Evolutionary conservation across 1,140 invertebrate species (phyloP).

Genomic region (Tenebrio molitor): DNA sequence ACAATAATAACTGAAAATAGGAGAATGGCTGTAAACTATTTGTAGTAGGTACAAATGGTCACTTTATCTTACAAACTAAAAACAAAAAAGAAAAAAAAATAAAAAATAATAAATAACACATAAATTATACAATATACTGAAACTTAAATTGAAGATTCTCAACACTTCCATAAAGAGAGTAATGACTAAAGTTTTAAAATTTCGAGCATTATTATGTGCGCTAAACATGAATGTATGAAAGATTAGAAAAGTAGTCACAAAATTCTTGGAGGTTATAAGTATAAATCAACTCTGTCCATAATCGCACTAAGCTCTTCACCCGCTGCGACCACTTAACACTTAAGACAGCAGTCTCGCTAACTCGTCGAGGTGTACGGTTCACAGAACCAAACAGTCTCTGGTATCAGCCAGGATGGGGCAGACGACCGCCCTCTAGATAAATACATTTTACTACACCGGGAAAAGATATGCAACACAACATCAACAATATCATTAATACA

Average conservation of each 20-base stretch:
- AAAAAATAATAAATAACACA: slow-evolving; percentile 58
- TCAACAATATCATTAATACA: slow-evolving; percentile 53
- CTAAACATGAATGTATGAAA: slow-evolving; percentile 57
- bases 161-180: slow-evolving; percentile 23
- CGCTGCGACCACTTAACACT: slow-evolving; percentile 49
- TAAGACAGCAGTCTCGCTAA: slow-evolving; percentile 57
- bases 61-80: slow-evolving; percentile 53
- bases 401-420: slow-evolving; percentile 59
- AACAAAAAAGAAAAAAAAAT: slow-evolving; percentile 57
- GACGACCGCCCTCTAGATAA: slow-evolving; percentile 56
- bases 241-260: slow-evolving; percentile 60
- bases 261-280: slow-evolving; percentile 50
- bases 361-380: slow-evolving; percentile 58
- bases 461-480: slow-evolving; percentile 58
- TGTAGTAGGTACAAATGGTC: slow-evolving; percentile 48
- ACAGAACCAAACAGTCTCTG: slow-evolving; percentile 62
- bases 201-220: slow-evolving; percentile 41
- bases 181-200: slow-evolving; percentile 28
- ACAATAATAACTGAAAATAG: slow-evolving; percentile 48
- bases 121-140: slow-evolving; percentile 36
- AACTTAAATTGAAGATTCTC: slow-evolving; percentile 37
- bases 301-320: slow-evolving; percentile 52
- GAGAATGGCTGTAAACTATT: slow-evolving; percentile 48
- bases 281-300: slow-evolving; percentile 46
- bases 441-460: slow-evolving; percentile 55